Conservation (phyloP, 2,113 vertebrate species). For the Emydocephalus ijimae region DNA sequence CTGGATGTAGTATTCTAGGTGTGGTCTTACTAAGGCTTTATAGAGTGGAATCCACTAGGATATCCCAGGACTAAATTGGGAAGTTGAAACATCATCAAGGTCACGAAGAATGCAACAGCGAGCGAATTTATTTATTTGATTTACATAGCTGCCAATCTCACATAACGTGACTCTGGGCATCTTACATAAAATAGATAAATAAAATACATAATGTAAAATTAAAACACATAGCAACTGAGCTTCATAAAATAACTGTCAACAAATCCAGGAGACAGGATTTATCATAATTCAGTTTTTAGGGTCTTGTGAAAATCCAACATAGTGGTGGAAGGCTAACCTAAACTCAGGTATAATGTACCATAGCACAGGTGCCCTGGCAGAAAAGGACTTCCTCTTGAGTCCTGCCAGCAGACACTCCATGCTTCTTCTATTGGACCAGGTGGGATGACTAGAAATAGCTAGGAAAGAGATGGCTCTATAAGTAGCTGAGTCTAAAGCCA, state of each 20-base stretch:
- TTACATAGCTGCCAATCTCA: background rate
- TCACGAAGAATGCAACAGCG: background rate
- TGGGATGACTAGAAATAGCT: background rate
- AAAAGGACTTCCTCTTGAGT: background rate
- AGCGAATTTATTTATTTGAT: background rate
- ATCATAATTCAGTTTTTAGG: background rate
- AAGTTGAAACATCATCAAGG: background rate
- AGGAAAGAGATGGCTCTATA: background rate
- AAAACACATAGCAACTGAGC: background rate
- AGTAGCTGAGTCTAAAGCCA: background rate
- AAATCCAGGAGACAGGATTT: background rate
- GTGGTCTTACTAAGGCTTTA: no score
- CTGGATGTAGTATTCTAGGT: no score
- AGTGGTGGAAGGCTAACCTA: background rate
- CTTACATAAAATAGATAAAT: background rate
- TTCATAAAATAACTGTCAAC: background rate
- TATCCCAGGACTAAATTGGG: background rate
- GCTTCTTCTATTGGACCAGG: background rate
- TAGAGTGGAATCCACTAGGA: background rate
- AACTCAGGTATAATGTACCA: background rate
- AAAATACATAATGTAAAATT: background rate
- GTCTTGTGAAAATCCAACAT: background rate
- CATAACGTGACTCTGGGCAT: background rate
- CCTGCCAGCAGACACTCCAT: background rate
- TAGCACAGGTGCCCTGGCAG: background rate